Base-by-base conservation (phyloP, 1,140 invertebrate genomes). In the Druon quercuslanigerum region DNA sequence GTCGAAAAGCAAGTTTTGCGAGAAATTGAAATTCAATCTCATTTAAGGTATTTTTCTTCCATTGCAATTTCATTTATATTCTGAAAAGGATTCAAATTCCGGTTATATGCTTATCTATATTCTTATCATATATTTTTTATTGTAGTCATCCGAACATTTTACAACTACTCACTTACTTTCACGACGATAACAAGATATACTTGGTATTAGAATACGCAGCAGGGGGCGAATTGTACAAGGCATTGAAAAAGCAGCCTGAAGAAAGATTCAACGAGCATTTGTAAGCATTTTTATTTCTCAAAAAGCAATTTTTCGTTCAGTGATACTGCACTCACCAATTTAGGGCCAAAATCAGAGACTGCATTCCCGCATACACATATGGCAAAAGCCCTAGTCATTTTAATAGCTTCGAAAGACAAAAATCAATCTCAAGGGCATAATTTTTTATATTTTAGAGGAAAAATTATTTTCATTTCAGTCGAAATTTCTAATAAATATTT, bases 11-110 rank as follows among this genome's bases (percentile, higher is more conserved):
- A 98, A 90, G 94, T 97, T 0, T 90, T 97, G 82, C 92, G 98
- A 83, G 98, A 99, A 93, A 98, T 99, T 86, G 98, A 99, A 93
- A 99, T 99, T 87, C 98, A 99, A 86, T 96, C 96, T 46, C 96
- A 97, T 91, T 93, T 99, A 54, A 94, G 94, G 94, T 95, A 90
- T 51, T 2, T 17, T 50, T 14, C 13, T 33, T 11, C 7, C 7
- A 46, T 46, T 46, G 8, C 40, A 11, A 11, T 46, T 46, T 46
- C 40, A 9, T 46, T 46, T 7, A 46, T 9, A 11, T 46, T 11
- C 40, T 46, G 9, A 11, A 46, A 46, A 46, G 0, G 8, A 46
- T 46, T 7, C 8, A 11, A 46, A 46, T 46, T 46, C 7, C 8
- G 9, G 6, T 46, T 9, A 46, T 9, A 46, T 46, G 40, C 11